Conservation (phyloP, 2,888 invertebrate genomes). For the Schrankia costaestrigalis region DNA sequence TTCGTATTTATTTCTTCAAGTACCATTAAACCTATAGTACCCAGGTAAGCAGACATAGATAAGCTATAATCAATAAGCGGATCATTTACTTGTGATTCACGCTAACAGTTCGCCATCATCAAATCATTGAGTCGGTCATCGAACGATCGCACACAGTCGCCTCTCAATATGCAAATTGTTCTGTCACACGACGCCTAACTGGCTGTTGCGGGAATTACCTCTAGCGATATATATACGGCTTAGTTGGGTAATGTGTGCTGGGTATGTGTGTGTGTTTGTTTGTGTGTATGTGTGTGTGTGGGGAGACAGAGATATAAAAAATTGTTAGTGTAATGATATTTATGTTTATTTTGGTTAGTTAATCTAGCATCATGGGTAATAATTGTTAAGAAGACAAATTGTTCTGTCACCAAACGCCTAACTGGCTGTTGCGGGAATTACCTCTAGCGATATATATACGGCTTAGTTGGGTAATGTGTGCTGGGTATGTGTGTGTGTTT, state of each 20-base stretch:
- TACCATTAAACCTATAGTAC: too few relatives aligned
- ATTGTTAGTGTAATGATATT: not conserved
- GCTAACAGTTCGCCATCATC: conserved; percentile 45
- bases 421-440: conserved; percentile 52
- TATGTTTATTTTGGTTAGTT: too few relatives aligned
- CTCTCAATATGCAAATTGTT: conserved; percentile 60
- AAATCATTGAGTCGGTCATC: conserved; percentile 39
- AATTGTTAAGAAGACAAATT: conserved; percentile 37
- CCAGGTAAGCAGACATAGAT: too few relatives aligned
- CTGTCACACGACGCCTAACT: conserved; percentile 47
- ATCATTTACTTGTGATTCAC: too few relatives aligned
- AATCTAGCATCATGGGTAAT: not conserved
- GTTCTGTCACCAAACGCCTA: conserved; percentile 46
- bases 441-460: conserved; percentile 44
- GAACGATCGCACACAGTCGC: conserved; percentile 43
- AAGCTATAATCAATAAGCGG: too few relatives aligned
- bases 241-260: too few relatives aligned
- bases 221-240: conserved; percentile 44
- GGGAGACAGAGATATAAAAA: not conserved
- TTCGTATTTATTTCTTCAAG: too few relatives aligned
- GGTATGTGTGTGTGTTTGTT: too few relatives aligned
- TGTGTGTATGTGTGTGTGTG: not conserved
- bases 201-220: conserved; percentile 49
- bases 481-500: too few relatives aligned
- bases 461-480: conserved; percentile 23